A percentile compares a stretch with the other conserved stretches of the same genome.
phyloP scores from a whole-genome alignment of 2,113 vertebrate species.

The Cervus canadensis region DNA sequence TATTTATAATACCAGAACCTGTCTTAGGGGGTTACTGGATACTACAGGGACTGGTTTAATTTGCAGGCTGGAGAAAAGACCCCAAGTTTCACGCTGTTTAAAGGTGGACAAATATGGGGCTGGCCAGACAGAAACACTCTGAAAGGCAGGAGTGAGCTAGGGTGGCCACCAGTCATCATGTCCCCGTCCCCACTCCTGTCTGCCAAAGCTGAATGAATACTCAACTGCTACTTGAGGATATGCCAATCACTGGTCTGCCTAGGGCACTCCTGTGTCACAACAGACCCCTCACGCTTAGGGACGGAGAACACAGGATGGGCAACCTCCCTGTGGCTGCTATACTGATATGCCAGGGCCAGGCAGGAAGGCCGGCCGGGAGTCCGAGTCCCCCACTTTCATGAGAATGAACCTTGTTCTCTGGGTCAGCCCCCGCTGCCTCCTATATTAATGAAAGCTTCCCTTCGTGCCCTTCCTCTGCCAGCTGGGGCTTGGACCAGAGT shows the following conservation, averaged over 20 bases:
- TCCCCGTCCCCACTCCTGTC: not conserved
- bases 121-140: not conserved
- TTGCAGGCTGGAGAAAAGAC: not conserved
- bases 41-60: not conserved
- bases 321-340: not conserved
- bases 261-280: rapidly evolving
- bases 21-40: too few relatives aligned
- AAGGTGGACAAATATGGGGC: not conserved
- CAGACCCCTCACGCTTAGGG: not conserved
- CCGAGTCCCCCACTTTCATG: not conserved
- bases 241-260: not conserved
- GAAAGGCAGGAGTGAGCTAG: too few relatives aligned
- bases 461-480: not conserved
- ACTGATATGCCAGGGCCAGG: not conserved
- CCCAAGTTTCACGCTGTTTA: not conserved
- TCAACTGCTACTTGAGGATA: rapidly evolving
- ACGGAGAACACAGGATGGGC: not conserved
- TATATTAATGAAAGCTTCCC: not conserved
- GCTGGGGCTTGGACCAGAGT: not conserved
- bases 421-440: not conserved
- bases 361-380: not conserved
- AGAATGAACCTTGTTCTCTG: not conserved
- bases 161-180: rapidly evolving
- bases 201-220: not conserved
- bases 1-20: rapidly evolving